Percentiles rank a stretch among this genome's conserved stretches.
These are phyloP conservation scores for Acleris laterana DNA, from an alignment of 2,888 invertebrate species.

Conservation along the genomic window DNA sequence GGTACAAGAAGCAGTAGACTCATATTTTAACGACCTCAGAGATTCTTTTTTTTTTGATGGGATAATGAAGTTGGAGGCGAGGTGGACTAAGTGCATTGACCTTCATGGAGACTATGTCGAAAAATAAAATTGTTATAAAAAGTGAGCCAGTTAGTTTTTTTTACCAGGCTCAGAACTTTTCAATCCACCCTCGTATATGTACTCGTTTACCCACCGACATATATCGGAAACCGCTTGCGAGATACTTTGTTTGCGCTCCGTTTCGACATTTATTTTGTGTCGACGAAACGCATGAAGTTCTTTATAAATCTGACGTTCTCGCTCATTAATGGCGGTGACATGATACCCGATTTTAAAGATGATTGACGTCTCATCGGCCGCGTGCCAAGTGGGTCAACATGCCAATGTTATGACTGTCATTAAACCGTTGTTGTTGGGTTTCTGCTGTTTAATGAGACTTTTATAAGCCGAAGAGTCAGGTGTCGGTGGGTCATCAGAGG, in stretches of 20 bases:
- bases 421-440: conserved; percentile 50
- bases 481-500: conserved; percentile 30
- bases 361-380: conserved; percentile 66
- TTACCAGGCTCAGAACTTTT: too few relatives aligned
- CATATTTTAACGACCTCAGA: too few relatives aligned
- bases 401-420: conserved; percentile 77
- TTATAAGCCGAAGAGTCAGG: conserved; percentile 42
- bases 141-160: too few relatives aligned
- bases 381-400: conserved; percentile 77
- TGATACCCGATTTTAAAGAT: conserved; percentile 54
- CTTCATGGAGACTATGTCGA: too few relatives aligned
- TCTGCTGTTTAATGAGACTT: conserved; percentile 55
- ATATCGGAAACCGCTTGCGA: conserved; percentile 74
- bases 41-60: too few relatives aligned
- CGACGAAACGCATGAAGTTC: conserved; percentile 20
- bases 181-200: too few relatives aligned
- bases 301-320: conserved; percentile 8
- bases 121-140: too few relatives aligned
- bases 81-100: too few relatives aligned
- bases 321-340: conserved; percentile 42
- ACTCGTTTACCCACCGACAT: conserved; percentile 67
- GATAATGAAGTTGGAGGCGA: too few relatives aligned
- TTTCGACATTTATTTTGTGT: conserved; percentile 64
- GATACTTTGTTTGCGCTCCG: conserved; percentile 60
- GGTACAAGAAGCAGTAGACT: too few relatives aligned